phyloP scores from a whole-genome alignment of 1,140 invertebrate species.

The Pogonomyrmex barbatus region DNA sequence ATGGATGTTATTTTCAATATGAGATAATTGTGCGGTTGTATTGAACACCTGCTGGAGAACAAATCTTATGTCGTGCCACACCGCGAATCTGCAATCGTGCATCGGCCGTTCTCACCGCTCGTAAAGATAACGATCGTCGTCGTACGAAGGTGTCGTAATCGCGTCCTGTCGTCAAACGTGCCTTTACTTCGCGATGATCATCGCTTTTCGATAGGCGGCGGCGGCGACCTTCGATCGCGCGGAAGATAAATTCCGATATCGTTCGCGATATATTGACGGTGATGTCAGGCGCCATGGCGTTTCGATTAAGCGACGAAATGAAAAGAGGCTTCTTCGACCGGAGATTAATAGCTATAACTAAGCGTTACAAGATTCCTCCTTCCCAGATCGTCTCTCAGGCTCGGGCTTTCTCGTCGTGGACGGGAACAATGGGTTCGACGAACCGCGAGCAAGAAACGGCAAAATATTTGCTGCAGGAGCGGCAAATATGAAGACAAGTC shows the following conservation, averaged over 20 bases:
- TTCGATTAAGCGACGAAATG: conserved; percentile 54
- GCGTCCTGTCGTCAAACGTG: conserved; percentile 62
- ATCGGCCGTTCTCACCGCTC: conserved; percentile 67
- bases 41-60: conserved; percentile 17
- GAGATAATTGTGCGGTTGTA: background rate
- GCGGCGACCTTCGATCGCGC: conserved; percentile 44
- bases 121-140: conserved; percentile 78
- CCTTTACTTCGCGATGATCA: conserved; percentile 30
- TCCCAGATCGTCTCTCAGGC: background rate
- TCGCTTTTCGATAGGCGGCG: conserved; percentile 55
- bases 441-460: conserved; percentile 23
- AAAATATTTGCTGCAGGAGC: conserved; percentile 30
- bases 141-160: conserved; percentile 75
- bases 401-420: conserved; percentile 25
- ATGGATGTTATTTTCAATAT: background rate
- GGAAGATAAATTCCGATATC: conserved; percentile 57
- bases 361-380: conserved; percentile 41
- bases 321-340: background rate
- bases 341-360: conserved; percentile 46
- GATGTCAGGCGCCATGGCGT: conserved; percentile 24
- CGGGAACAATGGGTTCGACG: conserved; percentile 51
- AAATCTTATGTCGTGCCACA: background rate
- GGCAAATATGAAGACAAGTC: conserved; percentile 29
- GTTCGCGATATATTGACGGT: conserved; percentile 36
- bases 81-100: conserved; percentile 47